Percentiles rank a stretch among this genome's conserved stretches.
Evolutionary conservation across 2,888 invertebrate genomes (phyloP).

Genomic region (Ectemnius cavifrons): DNA sequence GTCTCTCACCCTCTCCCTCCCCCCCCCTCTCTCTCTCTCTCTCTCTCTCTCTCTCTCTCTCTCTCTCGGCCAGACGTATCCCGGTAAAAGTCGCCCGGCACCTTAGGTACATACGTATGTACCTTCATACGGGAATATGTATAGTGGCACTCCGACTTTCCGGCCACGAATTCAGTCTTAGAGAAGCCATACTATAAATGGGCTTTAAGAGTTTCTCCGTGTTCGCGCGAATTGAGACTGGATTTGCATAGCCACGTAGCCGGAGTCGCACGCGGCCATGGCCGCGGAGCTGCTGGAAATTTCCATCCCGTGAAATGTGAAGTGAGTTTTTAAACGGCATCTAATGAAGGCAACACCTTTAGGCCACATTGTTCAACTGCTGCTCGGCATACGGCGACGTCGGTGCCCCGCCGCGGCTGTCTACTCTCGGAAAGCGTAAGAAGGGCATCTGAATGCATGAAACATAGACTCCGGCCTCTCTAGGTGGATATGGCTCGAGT

Average conservation of each 20-base stretch:
- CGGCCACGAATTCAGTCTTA: conserved; percentile 63
- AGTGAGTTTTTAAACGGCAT: conserved; percentile 66
- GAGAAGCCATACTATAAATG: conserved; percentile 57
- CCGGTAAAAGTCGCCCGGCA: conserved; percentile 44
- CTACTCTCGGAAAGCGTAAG: conserved; percentile 56
- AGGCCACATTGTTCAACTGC: conserved; percentile 57
- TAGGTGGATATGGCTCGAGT: conserved; percentile 59
- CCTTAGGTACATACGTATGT: conserved; percentile 23
- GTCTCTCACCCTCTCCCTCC: neutral
- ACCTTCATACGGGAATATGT: conserved; percentile 35
- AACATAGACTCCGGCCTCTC: conserved; percentile 59
- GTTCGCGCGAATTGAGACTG: conserved; percentile 58
- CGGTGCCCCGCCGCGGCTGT: conserved; percentile 22
- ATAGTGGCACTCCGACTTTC: conserved; percentile 61
- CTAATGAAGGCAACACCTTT: conserved; percentile 62
- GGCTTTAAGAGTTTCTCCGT: conserved; percentile 63
- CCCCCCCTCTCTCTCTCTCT: conserved; percentile 19
- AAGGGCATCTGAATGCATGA: conserved; percentile 73
- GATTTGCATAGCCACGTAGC: conserved; percentile 63
- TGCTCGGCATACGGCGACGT: too few relatives aligned
- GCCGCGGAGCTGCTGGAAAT: conserved; percentile 40
- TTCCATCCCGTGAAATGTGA: conserved; percentile 57
- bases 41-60: neutral
- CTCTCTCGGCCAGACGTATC: conserved; percentile 32
- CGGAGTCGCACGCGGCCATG: conserved; percentile 28